Conservation (phyloP, 2,113 vertebrate species). For the Elanus axillaris region DNA sequence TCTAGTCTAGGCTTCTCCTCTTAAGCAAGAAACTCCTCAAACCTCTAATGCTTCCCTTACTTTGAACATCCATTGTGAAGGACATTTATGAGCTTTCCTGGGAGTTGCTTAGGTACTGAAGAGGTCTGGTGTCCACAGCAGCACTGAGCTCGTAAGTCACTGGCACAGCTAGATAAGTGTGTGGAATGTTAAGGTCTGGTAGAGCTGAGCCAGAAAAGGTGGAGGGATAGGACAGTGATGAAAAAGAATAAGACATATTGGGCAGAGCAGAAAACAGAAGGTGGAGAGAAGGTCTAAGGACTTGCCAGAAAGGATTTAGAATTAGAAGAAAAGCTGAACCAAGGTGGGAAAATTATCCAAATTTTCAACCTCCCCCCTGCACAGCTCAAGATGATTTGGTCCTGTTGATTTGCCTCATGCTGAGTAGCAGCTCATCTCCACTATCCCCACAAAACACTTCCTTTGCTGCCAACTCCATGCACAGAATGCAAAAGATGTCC, state of each 20-base stretch:
- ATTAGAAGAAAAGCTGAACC: background rate
- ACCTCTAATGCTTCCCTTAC: background rate
- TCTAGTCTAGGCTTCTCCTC: background rate
- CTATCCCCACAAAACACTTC: background rate
- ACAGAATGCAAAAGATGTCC: background rate
- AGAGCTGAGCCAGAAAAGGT: conserved; percentile 4
- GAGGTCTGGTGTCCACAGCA: conserved; percentile 15
- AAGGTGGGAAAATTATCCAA: background rate
- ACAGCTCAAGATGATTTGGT: background rate
- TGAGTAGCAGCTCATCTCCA: background rate
- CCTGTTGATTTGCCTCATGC: background rate
- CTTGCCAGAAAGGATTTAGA: background rate
- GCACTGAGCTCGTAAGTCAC: background rate
- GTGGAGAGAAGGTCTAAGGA: background rate
- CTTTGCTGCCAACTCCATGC: background rate
- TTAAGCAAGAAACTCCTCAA: background rate
- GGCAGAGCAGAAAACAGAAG: background rate
- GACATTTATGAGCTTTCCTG: conserved; percentile 30
- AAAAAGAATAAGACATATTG: background rate
- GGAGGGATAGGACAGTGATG: background rate
- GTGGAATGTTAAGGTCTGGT: background rate
- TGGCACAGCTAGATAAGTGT: background rate
- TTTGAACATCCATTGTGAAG: background rate
- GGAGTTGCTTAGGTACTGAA: conserved; percentile 14
- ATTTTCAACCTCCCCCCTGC: background rate